Conservation (phyloP, 2,113 vertebrate species). For the Ellobius talpinus region DNA sequence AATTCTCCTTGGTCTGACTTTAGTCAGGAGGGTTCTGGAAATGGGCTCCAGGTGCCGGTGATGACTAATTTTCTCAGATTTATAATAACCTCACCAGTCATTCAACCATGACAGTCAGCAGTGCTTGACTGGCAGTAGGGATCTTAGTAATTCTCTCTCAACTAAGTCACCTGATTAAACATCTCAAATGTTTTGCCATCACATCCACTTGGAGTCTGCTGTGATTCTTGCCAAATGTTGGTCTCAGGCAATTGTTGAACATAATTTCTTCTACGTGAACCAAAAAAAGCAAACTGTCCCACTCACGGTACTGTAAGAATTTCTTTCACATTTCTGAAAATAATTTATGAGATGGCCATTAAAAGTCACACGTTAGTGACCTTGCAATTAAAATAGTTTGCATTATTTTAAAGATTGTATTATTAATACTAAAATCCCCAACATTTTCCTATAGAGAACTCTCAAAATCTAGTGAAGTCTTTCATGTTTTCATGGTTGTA, state of each 20-base stretch:
- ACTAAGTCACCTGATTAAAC: slow-evolving; percentile 68
- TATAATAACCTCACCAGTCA: not conserved
- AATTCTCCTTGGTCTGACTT: slow-evolving; percentile 40
- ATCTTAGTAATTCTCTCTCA: slow-evolving; percentile 3
- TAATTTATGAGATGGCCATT: not conserved
- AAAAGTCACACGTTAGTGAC: not conserved
- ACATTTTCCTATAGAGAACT: not conserved
- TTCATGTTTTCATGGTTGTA: not conserved
- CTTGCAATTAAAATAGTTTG: not conserved
- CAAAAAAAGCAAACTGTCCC: slow-evolving; percentile 26
- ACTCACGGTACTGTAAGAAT: not conserved
- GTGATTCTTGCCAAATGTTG: slow-evolving; percentile 55
- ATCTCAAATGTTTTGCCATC: slow-evolving; percentile 30
- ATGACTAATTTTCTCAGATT: slow-evolving; percentile 51
- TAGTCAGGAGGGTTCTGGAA: slow-evolving; percentile 12
- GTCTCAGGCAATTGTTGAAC: slow-evolving; percentile 36
- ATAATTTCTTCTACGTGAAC: slow-evolving; percentile 17
- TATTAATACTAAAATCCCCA: slow-evolving; percentile 12
- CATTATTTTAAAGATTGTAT: slow-evolving; percentile 17
- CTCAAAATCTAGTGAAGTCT: not conserved
- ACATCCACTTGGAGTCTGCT: slow-evolving; percentile 32
- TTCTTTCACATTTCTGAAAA: slow-evolving; percentile 43
- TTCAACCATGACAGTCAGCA: not conserved
- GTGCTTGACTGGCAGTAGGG: not conserved
- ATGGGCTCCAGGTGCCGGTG: slow-evolving; percentile 44